phyloP scores from a whole-genome alignment of 2,888 invertebrate species.

The Tenthredo distinguenda region DNA sequence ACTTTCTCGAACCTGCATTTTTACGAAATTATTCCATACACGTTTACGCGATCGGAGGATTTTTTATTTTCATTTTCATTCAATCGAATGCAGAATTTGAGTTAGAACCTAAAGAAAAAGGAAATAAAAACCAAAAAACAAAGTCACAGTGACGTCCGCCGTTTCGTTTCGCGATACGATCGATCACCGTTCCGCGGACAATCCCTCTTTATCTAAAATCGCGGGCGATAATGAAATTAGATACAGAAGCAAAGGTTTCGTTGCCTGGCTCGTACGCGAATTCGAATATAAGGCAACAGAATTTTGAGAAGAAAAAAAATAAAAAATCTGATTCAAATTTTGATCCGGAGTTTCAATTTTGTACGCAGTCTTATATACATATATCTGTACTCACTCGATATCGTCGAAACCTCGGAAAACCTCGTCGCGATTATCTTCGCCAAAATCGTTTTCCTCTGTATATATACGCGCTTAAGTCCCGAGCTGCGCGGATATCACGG shows the following conservation, averaged over 20 bases:
- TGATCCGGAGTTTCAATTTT: not conserved
- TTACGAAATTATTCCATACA: not conserved
- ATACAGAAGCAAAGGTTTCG: not conserved
- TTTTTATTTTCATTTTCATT: no score
- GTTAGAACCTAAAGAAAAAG: no score
- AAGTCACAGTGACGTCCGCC: not conserved
- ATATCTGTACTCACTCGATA: not conserved
- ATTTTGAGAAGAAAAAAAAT: not conserved
- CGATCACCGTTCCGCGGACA: not conserved
- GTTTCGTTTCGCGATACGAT: not conserved
- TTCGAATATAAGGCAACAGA: not conserved
- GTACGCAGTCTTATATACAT: not conserved
- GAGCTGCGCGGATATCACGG: not conserved
- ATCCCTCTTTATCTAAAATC: not conserved
- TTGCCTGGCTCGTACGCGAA: not conserved
- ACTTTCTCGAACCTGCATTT: conserved; percentile 59
- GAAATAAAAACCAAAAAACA: not conserved
- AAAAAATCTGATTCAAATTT: not conserved
- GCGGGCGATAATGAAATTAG: not conserved
- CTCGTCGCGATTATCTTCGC: no score
- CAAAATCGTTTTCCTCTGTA: no score
- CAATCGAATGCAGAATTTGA: no score
- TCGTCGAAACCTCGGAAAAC: not conserved
- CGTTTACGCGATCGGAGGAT: no score
- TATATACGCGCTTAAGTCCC: not conserved